Evolutionary conservation across 2,113 vertebrate genomes (phyloP).

Genomic region (Crotalus tigris): DNA sequence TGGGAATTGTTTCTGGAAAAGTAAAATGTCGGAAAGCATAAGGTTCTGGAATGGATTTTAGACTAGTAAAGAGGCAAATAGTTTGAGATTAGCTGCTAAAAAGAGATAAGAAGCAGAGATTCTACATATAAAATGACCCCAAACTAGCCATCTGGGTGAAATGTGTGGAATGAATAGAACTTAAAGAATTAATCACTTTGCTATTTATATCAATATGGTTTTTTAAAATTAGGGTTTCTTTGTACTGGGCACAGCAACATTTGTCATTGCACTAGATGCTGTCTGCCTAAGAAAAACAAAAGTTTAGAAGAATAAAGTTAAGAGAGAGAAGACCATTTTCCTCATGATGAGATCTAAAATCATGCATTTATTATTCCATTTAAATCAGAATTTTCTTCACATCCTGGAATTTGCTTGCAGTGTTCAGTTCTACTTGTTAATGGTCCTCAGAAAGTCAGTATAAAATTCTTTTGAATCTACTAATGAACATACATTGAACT

Average conservation of each 20-base stretch:
- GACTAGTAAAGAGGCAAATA: not conserved
- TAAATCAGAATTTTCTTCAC: not conserved
- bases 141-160: constrained; percentile 10
- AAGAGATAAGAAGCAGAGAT: not conserved
- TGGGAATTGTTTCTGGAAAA: constrained; percentile 35
- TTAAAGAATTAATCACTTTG: not conserved
- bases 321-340: constrained; percentile 2
- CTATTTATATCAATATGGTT: fast-evolving
- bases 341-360: constrained; percentile 2
- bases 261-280: constrained; percentile 42
- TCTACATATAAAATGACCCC: not conserved
- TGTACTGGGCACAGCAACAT: constrained; percentile 16
- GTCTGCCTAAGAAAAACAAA: not conserved
- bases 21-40: constrained; percentile 35
- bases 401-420: not conserved
- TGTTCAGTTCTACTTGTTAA: not conserved
- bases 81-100: not conserved
- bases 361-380: not conserved
- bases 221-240: constrained; percentile 1
- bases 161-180: not conserved
- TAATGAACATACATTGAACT: constrained; percentile 2
- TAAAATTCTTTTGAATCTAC: constrained; percentile 13
- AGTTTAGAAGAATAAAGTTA: constrained; percentile 12
- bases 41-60: constrained; percentile 35
- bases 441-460: not conserved